Evolutionary conservation across 1,140 invertebrate species (phyloP).

Genomic region (Atta cephalotes): DNA sequence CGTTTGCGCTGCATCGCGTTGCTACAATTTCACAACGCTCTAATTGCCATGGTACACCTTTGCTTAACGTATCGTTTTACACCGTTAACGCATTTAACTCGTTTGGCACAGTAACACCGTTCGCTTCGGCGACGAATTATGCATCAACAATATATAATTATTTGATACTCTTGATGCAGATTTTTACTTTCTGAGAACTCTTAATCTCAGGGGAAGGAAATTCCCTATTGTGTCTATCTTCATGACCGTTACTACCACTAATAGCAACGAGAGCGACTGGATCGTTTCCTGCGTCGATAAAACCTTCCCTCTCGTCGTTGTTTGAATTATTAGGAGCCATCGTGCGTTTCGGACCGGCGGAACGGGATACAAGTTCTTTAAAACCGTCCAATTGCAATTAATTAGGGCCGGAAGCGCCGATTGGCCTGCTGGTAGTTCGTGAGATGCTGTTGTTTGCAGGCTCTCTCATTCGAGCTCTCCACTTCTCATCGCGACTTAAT

Average conservation of each 20-base stretch:
- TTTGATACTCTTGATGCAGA: not conserved
- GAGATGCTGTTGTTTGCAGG: conserved; percentile 72
- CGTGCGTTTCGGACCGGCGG: conserved; percentile 36
- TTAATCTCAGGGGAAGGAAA: conserved; percentile 28
- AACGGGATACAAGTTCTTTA: conserved; percentile 80
- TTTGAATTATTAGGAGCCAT: conserved; percentile 62
- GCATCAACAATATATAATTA: not conserved
- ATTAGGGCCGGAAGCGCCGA: conserved; percentile 83
- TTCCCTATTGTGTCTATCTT: conserved; percentile 55
- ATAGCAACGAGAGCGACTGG: conserved; percentile 62
- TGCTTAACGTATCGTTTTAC: conserved; percentile 43
- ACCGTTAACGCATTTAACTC: conserved; percentile 26
- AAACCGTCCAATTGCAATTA: conserved; percentile 80
- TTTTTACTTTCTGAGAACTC: conserved; percentile 19
- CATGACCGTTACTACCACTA: not conserved
- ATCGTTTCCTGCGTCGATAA: conserved; percentile 72
- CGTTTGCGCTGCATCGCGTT: conserved; percentile 11
- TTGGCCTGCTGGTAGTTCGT: conserved; percentile 78
- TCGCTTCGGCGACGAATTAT: conserved; percentile 23
- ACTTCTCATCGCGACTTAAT: conserved; percentile 15
- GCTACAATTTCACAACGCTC: conserved; percentile 58
- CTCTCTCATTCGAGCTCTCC: conserved; percentile 75
- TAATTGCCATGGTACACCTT: conserved; percentile 46
- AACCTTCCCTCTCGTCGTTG: conserved; percentile 40
- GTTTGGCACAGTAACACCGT: conserved; percentile 59